These are phyloP conservation scores for Notiomystis cincta DNA, from an alignment of 2,113 vertebrate species.

Conservation along the genomic window DNA sequence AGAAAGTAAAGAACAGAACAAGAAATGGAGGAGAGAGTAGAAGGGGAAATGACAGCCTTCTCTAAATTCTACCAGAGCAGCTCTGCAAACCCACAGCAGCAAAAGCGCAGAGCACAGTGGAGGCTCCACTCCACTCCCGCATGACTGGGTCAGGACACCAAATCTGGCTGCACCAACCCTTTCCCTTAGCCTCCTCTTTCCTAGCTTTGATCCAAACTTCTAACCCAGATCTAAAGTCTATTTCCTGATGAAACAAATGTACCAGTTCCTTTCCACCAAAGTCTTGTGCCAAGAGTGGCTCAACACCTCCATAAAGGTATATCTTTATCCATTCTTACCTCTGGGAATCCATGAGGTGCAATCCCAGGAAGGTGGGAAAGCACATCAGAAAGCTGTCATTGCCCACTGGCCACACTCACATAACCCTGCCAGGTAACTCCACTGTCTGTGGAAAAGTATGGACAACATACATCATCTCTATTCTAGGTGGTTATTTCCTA, in stretches of 20 bases:
- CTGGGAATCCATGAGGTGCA: background rate
- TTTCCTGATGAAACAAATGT: background rate
- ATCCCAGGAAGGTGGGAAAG: background rate
- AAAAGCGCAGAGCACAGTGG: background rate
- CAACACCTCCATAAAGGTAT: rapidly evolving
- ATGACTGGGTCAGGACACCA: rapidly evolving
- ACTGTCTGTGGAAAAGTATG: background rate
- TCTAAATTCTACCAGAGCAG: background rate
- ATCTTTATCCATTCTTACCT: background rate
- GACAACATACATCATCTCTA: background rate
- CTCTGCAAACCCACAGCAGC: background rate
- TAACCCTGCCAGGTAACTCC: background rate
- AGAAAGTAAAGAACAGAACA: background rate
- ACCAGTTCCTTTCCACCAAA: background rate
- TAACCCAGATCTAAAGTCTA: background rate
- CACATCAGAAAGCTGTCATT: background rate
- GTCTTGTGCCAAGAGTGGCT: background rate
- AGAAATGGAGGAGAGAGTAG: rapidly evolving
- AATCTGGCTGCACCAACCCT: background rate
- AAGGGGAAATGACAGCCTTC: background rate
- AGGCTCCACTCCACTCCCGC: background rate
- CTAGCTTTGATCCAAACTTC: background rate
- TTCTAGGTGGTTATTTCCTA: background rate
- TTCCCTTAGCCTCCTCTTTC: background rate
- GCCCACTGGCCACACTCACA: rapidly evolving